These are phyloP conservation scores for Agonopterix heracliana DNA, from an alignment of 2,888 invertebrate genomes.

Conservation along the genomic window DNA sequence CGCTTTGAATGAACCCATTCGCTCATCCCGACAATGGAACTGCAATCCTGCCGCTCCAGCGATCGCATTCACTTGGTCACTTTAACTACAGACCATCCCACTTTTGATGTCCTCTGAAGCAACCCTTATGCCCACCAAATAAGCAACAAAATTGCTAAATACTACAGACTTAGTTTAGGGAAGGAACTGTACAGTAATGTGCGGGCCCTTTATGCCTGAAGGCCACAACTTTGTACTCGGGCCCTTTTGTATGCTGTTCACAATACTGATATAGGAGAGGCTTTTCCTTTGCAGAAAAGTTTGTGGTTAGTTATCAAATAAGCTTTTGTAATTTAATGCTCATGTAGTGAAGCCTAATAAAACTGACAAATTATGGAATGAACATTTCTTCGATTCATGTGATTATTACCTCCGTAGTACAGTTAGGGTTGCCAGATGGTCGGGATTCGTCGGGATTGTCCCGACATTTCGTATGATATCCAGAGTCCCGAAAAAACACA, in stretches of 20 bases:
- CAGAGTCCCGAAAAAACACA: too few species aligned
- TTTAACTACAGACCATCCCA: constrained; percentile 30
- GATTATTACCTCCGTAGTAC: too few species aligned
- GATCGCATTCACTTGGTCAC: constrained; percentile 51
- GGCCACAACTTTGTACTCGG: constrained; percentile 37
- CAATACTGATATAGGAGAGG: constrained; percentile 26
- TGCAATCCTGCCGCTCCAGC: constrained; percentile 37
- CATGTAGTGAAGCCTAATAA: too few species aligned
- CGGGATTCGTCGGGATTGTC: too few species aligned
- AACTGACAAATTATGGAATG: too few species aligned
- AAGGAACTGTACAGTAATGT: constrained; percentile 37
- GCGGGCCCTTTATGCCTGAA: constrained; percentile 54
- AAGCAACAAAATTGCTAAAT: too few species aligned
- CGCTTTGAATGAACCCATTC: neutral
- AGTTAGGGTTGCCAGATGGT: too few species aligned
- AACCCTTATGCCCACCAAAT: too few species aligned
- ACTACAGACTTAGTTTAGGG: neutral
- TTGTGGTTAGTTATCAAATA: neutral
- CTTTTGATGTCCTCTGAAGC: too few species aligned
- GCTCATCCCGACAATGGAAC: constrained; percentile 7
- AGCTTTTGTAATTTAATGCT: too few species aligned
- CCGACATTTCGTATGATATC: too few species aligned
- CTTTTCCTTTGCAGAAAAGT: constrained; percentile 23
- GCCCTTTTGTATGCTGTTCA: constrained; percentile 30
- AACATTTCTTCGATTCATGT: too few species aligned